Evolutionary conservation across 2,888 invertebrate species (phyloP), one percentile per base, ranked within the genome.

Genomic region (Euplagia quadripunctaria): DNA sequence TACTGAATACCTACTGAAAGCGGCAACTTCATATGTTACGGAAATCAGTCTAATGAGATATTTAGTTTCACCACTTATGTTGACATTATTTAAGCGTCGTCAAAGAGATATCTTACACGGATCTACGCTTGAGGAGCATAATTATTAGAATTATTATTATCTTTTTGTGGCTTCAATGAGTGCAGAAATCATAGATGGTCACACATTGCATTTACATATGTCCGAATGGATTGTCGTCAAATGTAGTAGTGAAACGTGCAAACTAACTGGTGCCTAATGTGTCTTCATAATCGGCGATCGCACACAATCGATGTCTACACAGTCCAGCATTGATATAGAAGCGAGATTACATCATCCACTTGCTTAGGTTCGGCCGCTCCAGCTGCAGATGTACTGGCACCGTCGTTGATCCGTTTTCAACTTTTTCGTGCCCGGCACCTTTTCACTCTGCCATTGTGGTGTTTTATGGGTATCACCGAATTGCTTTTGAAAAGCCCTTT

Each of bases 21-120:
- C 58, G 20, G 8, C 58, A 11, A 20, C 20, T 20, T 58, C 12
- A 12, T 20, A 20, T 20, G 58, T 20, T 58, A 58, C 20, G 58
- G 67, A 72, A 52, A 76, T 52, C 63, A 64, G 43, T 51, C 70
- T 71, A 68, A 83, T 83, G 69, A 82, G 81, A 81, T 83, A 83
- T 83, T 84, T 71, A 82, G 71, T 51, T 58, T 61, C 20, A n/a
- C 69, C 75, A 74, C 79, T 83, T 80, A 82, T 76, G 77, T 75
- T 64, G 61, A 74, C 68, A 79, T 83, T 71, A 79, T 77, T 64
- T 31, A 79, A 68, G 74, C 46, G 65, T 67, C 67, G 78, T 69
- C 64, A 63, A 67, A 71, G 68, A 74, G n/a, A 67, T 42, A 55
- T 71, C 61, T 64, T 31, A 68, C 46, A 17, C 17, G 31, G 14